These are phyloP conservation scores for Gallinago solitaria DNA, from an alignment of 2,797 vertebrate genomes.

Conservation along the genomic window DNA sequence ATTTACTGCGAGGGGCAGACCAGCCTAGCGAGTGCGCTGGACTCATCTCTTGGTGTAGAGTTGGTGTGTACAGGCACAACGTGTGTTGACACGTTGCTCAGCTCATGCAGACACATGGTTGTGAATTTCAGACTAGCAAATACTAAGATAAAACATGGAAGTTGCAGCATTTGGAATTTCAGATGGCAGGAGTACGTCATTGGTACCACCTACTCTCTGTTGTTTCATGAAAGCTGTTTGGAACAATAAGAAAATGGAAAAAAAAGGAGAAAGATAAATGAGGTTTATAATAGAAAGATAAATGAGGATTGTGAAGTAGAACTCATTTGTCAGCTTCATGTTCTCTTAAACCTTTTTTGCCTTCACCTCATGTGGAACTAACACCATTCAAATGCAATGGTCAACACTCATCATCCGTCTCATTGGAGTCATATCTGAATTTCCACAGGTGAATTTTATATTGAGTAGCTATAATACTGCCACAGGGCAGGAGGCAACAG, in stretches of 20 bases:
- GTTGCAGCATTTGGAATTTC: background rate
- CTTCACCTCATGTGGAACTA: background rate
- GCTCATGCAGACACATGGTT: background rate
- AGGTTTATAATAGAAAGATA: background rate
- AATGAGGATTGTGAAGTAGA: background rate
- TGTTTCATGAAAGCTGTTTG: background rate
- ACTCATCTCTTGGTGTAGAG: background rate
- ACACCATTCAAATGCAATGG: background rate
- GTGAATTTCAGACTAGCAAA: background rate
- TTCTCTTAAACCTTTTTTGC: background rate
- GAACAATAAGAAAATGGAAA: background rate
- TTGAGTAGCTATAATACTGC: background rate
- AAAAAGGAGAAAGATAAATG: no score
- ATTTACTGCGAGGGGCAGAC: background rate
- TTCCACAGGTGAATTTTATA: background rate
- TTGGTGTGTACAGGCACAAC: background rate
- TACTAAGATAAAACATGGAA: background rate
- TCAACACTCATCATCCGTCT: fast-evolving
- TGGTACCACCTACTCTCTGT: background rate
- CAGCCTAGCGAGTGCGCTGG: background rate
- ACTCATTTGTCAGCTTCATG: background rate
- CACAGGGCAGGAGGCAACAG: background rate
- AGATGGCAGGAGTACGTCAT: background rate
- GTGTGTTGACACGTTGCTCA: background rate
- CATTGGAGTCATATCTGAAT: background rate